Evolutionary conservation across 2,113 vertebrate genomes (phyloP), one percentile per base, ranked within the genome.

Genomic region (Eleginops maclovinus): DNA sequence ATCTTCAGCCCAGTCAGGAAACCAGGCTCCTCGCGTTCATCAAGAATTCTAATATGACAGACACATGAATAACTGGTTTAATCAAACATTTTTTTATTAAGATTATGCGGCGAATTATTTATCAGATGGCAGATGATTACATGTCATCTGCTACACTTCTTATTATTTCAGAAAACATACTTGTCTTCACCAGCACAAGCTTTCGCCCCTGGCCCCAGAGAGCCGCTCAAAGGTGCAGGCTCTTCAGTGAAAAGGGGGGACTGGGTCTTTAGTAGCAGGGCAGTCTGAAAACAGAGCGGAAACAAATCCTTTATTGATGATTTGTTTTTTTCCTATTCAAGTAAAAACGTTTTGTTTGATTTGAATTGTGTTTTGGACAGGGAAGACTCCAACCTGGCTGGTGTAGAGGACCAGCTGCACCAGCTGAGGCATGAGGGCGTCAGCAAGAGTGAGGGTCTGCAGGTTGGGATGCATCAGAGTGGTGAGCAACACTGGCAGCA

Each of bases 381-480:
- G 28, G 12, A 63, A 71, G 63, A 65, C 2, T n/a, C 81, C 0
- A 84, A 99, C 98, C 97, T 99, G 98, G 85, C 98, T 99, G 31
- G 98, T 99, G 67, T 99, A 99, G 53, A 99, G 96, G 4, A 99
- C 98, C 62, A 99, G 94, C 88, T 99, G 98, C 31, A 99, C 97
- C 49, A 99, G 93, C 92, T 99, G 98, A 63, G 98, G 97, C 98
- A 99, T 99, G 84, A 99, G 95, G 12, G 97, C 97, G 28, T 99
- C 98, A 9, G 97, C 98, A 69, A 99, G 96, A 13, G 92, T 97
- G 49, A 99, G 91, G 5, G 98, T 98, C 87, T 99, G 98, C 61
- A 99, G 93, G 85, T 99, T 99, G 8, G 97, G 97, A 86, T 99
- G 98, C 98, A 99, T 99, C 93, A 99, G 91, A 56, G 98, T 97